Evolutionary conservation across 2,888 invertebrate genomes (phyloP), one percentile per base, ranked within the genome.

Genomic region (Microctonus aethiopoides): DNA sequence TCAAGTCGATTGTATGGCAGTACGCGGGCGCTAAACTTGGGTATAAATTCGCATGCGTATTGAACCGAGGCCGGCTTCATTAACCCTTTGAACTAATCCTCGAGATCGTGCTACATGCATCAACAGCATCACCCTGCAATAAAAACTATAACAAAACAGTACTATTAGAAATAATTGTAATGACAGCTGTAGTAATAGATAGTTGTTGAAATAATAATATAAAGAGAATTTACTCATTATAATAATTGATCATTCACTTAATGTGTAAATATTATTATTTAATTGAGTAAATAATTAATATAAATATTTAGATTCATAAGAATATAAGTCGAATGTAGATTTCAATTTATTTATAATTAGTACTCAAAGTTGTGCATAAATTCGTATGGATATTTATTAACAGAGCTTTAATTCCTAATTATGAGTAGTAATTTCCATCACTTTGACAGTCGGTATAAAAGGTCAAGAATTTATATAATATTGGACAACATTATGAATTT

Each of bases 11-110:
- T 85, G 71, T 46, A 71, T 68, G 69, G 67, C 75, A 75, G 68
- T 72, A 70, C 76, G 76, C 71, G 74, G 67, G 76, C 76, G 76
- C 75, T 16, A 68, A 32, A 54, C 52, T 57, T 59, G 56, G 56
- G 75, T 80, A 78, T 80, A 74, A 80, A 79, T 76, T 78, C 84
- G 85, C 85, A 85, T 85, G 85, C 85, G 85, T 84, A 82, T 83
- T 82, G 84, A 84, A 83, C 84, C 76, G 73, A 72, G 68, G 63
- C 66, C 56, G 66, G 68, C 61, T 65, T 63, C 34, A 36, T n/a
- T n/a, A n/a, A n/a, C n/a, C n/a, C n/a, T 26, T 39, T 52, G 60
- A 52, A 57, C 41, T n/a, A 70, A 36, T 16, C 64, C 52, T 61
- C 41, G 57, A 65, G 65, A 39, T 65, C 65, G 65, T 36, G 65